Conservation (phyloP, 2,797 vertebrate species). For the Danio kyathit region DNA sequence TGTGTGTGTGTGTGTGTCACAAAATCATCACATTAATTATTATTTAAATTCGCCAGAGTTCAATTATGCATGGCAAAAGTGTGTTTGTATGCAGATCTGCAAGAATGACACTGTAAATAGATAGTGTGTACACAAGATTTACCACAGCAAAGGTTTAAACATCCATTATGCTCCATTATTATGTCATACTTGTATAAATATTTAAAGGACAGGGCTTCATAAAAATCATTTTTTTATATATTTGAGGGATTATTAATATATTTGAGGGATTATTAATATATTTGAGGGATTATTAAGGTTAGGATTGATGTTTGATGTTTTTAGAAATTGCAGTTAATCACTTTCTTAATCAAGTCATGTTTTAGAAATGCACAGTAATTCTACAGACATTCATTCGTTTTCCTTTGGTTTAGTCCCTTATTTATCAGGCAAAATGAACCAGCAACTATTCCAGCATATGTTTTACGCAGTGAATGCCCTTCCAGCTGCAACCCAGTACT, state of each 20-base stretch:
- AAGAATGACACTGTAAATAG: constrained; percentile 19
- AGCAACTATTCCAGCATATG: too few species aligned
- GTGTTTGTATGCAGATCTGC: constrained; percentile 35
- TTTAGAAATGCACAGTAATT: not conserved
- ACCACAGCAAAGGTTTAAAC: not conserved
- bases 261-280: too few species aligned
- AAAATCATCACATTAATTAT: constrained; percentile 50
- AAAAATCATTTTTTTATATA: not conserved
- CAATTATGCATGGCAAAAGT: constrained; percentile 45
- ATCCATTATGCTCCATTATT: not conserved
- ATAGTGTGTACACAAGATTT: constrained; percentile 33
- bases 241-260: too few species aligned
- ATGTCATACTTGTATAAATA: not conserved
- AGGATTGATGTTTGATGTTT: not conserved
- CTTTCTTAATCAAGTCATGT: not conserved
- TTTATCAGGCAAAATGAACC: too few species aligned
- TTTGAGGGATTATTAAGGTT: not conserved
- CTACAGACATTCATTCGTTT: too few species aligned
- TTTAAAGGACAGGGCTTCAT: not conserved
- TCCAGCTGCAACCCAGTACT: too few species aligned
- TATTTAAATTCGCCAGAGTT: constrained; percentile 50
- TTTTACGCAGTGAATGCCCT: too few species aligned
- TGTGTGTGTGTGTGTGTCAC: constrained; percentile 37
- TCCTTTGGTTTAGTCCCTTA: too few species aligned
- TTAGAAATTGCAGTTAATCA: too few species aligned